Base-by-base conservation (phyloP, 2,888 invertebrate species). In the Lycophotia porphyrea region DNA sequence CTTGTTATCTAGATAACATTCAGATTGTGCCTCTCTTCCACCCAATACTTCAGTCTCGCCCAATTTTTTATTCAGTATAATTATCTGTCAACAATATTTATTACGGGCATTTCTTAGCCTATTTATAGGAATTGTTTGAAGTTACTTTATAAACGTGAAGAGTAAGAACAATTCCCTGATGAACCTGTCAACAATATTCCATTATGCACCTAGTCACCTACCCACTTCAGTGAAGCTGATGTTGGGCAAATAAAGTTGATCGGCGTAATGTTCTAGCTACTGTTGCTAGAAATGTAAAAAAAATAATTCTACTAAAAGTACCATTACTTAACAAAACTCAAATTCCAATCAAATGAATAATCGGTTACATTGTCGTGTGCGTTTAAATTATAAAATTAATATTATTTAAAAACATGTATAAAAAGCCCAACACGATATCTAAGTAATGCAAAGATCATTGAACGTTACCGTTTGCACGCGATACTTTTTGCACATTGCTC, bases 151-250 rank as follows among this genome's bases (percentile, higher is more conserved):
- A 58, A 34, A 39, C 2, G 21, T 31, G 8, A 42, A 18, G 34
- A 21, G n/a, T 34, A 34, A 61, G n/a, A 31, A 36, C 3, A 58
- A 24, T 39, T 13, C 24, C 34, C 27, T 5, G 58, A 34, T 63
- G 49, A 68, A 71, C 34, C 84, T 84, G 71, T 60, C 34, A 79
- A 80, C 67, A 83, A 71, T 71, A 49, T 52, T 70, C 31, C 0
- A 47, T 78, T 63, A 78, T 21, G 24, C 31, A 27, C 52, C 61
- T 61, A 61, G 13, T n/a, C 24, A n/a, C 21, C 44, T 63, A 27
- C 21, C 31, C n/a, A 34, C 39, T 55, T 49, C 27, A 66, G 36
- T 36, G 36, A 76, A 47, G 31, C 52, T 24, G 52, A 47, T 18
- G n/a, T 31, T 36, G 24, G 52, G 61, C 31, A 49, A 65, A 49